Evolutionary conservation across 2,797 vertebrate species (phyloP).

Genomic region (Gymnopithys bicolor): DNA sequence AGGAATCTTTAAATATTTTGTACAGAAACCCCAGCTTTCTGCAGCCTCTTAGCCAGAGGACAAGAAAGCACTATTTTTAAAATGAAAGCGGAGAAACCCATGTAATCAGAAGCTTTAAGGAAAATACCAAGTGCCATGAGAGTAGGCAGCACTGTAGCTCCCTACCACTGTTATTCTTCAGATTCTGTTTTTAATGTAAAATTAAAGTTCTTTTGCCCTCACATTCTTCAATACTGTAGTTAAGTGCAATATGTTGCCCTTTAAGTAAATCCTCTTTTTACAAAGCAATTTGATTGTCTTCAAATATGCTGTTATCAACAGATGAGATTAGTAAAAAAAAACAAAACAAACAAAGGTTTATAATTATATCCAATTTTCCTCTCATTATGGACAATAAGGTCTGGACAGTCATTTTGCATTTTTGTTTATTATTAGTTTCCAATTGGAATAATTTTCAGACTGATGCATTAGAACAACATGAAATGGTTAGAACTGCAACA

Average conservation of each 20-base stretch:
- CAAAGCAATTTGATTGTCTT: not conserved
- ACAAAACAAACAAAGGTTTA: not conserved
- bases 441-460: not conserved
- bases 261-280: not conserved
- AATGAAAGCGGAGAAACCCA: constrained; percentile 12
- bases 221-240: not conserved
- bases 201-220: not conserved
- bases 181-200: not conserved
- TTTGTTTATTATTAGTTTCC: not conserved
- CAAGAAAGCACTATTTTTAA: constrained; percentile 39
- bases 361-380: not conserved
- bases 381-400: not conserved
- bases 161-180: not conserved
- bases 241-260: not conserved
- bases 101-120: constrained; percentile 33
- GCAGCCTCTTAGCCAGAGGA: not conserved
- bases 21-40: not conserved
- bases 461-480: not conserved
- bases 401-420: not conserved
- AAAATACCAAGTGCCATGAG: constrained; percentile 30
- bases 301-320: not conserved
- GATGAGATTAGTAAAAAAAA: not conserved
- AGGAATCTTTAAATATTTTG: not conserved
- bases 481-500: not conserved
- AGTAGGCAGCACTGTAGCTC: not conserved